A percentile compares a stretch with the other conserved stretches of the same genome.
These are phyloP conservation scores for Microvelia longipes DNA, from an alignment of 1,140 invertebrate genomes.

Conservation along the genomic window DNA sequence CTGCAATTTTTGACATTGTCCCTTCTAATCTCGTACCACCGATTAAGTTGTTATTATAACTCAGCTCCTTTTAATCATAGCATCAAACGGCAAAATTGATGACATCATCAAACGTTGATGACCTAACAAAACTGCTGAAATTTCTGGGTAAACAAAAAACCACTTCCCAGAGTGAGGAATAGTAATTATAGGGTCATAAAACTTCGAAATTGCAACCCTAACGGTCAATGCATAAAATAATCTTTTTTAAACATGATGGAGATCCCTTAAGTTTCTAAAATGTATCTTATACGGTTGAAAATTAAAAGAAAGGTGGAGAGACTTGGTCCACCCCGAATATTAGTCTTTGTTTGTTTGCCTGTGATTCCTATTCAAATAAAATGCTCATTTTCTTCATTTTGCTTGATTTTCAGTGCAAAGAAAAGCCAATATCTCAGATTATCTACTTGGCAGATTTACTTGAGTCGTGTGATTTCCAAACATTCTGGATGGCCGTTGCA, in stretches of 20 bases:
- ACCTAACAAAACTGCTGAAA: too few relatives aligned
- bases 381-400: conserved; percentile 10
- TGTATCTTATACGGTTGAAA: neutral
- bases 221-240: too few relatives aligned
- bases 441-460: conserved; percentile 77
- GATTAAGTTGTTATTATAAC: neutral
- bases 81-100: too few relatives aligned
- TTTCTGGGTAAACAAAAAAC: neutral
- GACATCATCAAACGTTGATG: too few relatives aligned
- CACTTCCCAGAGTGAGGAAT: neutral
- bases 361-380: neutral
- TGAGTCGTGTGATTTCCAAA: conserved; percentile 83
- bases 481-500: conserved; percentile 71
- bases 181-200: neutral
- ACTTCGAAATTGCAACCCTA: too few relatives aligned
- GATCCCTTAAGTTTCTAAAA: neutral
- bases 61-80: neutral
- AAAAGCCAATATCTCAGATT: conserved; percentile 69
- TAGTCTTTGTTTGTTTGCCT: neutral
- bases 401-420: conserved; percentile 47
- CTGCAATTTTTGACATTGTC: neutral
- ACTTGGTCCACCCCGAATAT: neutral
- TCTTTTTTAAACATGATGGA: neutral
- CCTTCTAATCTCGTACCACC: neutral
- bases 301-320: neutral